Base-by-base conservation (phyloP, 1,140 invertebrate species). In the Tetramorium simillimum region DNA sequence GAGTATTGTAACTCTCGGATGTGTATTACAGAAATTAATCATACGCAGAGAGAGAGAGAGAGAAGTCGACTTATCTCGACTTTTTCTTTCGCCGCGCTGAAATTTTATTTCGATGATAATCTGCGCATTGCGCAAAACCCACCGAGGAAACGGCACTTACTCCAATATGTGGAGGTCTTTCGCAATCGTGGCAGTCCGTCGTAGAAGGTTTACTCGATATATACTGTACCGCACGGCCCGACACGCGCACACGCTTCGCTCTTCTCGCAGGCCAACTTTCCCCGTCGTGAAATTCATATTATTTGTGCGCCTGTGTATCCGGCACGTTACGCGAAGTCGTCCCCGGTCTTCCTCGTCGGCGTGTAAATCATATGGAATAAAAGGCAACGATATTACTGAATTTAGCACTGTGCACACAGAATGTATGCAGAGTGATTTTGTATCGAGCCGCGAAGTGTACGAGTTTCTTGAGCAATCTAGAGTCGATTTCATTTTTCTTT, bases 241-340 rank as follows among this genome's bases (percentile, higher is more conserved):
- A 85, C 49, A 58, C 28, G 51, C 21, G 63, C 24, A 78, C 46
- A 78, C 46, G 33, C 2, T 51, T 65, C 82, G 75, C 46, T 85
- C 73, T 65, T 78, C 75, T 81, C 63, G 43, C 73, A 51, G 40
- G 37, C 40, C 37, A 70, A 86, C 85, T 86, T 86, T 86, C 85
- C 53, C 85, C 85, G 51, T 63, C 69, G 69, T 75, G 69, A 84
- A 84, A 84, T 75, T 84, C 69, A 60, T 84, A 84, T 84, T 75
- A 84, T 75, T 75, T 73, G 28, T 37, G 37, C 40, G 51, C 69
- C 18, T 60, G 37, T 60, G 24, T 21, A 58, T 21, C 37, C 9
- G 14, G 65, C 24, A 12, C 53, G 12, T 60, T 63, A 73, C 40
- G 63, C 77, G 65, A 69, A 70, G 53, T 43, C 62, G 53, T 51